These are phyloP conservation scores for Fragum sueziense DNA, from an alignment of 2,888 invertebrate genomes.

Conservation along the genomic window DNA sequence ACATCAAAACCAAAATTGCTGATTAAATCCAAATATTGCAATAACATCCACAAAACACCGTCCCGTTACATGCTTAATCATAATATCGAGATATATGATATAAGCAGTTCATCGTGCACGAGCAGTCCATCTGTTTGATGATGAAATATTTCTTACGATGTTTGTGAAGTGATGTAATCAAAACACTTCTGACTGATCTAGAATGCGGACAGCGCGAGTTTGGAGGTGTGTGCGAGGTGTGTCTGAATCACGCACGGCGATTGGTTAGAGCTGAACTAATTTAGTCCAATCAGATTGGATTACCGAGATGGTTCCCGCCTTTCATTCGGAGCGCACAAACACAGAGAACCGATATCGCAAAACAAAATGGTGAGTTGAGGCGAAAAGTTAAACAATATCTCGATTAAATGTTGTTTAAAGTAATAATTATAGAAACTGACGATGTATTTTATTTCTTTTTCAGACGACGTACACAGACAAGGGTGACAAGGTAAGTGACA, in stretches of 20 bases:
- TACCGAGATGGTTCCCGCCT: background rate
- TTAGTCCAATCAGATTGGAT: background rate
- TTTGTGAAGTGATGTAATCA: background rate
- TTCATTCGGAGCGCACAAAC: background rate
- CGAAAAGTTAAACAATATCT: background rate
- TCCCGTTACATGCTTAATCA: background rate
- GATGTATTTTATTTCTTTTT: constrained; percentile 47
- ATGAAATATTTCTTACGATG: background rate
- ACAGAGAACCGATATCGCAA: background rate
- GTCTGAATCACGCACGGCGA: background rate
- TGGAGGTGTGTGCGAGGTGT: constrained; percentile 21
- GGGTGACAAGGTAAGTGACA: constrained; percentile 60
- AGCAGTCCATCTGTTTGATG: background rate
- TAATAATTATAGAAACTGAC: background rate
- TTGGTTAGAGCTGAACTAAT: background rate
- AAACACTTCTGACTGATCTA: background rate
- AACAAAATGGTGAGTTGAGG: constrained; percentile 18
- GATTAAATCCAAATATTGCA: no score
- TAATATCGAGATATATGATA: background rate
- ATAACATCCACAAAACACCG: background rate
- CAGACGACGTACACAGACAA: constrained; percentile 59
- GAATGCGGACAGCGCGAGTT: background rate
- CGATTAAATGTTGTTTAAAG: background rate
- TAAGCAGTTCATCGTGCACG: background rate
- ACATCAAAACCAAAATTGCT: no score